phyloP scores from a whole-genome alignment of 2,113 vertebrate species.

The Cyanocitta stelleri region DNA sequence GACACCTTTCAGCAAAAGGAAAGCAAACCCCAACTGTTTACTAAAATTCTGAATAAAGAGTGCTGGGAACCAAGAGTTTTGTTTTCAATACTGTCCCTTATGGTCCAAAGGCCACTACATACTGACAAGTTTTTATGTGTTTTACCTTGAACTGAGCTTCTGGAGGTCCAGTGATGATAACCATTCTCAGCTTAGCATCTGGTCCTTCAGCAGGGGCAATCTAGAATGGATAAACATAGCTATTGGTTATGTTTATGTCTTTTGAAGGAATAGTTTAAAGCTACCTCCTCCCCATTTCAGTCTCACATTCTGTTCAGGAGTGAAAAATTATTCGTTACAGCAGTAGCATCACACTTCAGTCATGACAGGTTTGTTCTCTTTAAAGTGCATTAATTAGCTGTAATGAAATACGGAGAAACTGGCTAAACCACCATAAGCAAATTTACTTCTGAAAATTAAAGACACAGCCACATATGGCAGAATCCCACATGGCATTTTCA shows the following conservation, averaged over 20 bases:
- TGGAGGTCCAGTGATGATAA: slow-evolving; percentile 93
- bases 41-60: neutral
- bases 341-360: slow-evolving; percentile 25
- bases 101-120: neutral
- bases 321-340: slow-evolving; percentile 1
- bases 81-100: neutral
- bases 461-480: neutral
- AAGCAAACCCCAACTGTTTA: neutral
- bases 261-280: slow-evolving; percentile 29
- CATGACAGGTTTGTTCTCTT: neutral
- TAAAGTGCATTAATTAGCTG: slow-evolving; percentile 22
- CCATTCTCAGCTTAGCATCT: slow-evolving; percentile 93
- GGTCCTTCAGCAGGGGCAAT: slow-evolving; percentile 93
- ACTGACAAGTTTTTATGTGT: neutral
- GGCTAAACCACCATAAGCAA: neutral
- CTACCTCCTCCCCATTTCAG: neutral
- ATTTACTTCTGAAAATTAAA: slow-evolving; percentile 21
- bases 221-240: slow-evolving; percentile 71
- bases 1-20: neutral
- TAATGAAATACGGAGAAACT: neutral
- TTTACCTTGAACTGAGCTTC: slow-evolving; percentile 98
- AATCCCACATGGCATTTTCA: neutral
- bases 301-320: slow-evolving; percentile 51
- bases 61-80: neutral
- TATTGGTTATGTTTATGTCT: neutral